Base-by-base conservation (phyloP, 2,113 vertebrate genomes). In the Fulmarus glacialis region DNA sequence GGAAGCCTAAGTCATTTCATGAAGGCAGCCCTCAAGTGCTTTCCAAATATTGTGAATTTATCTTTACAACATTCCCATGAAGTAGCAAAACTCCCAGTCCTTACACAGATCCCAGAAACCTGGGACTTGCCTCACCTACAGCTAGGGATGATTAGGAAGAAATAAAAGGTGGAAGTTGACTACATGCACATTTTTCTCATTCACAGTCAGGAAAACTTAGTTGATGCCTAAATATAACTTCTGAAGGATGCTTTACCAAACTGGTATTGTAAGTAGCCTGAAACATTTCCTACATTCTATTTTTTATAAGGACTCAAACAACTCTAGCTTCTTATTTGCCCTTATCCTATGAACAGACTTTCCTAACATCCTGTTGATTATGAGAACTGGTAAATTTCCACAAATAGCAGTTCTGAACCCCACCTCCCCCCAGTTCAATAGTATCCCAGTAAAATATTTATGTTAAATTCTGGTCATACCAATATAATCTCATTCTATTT, bases 371-470 rank as follows among this genome's bases (percentile, higher is more conserved):
- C 6, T 34, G 15, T 20, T 63, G 29, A 59, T 60, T 26, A 52
- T 56, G 5, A 60, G 7, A 82, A 66, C 9, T 38, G 8, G 5
- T 30, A 78, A n/a, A 81, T 84, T 81, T 45, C 19, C 45, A 45
- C 9, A 45, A 45, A 45, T 20, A 45, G 45, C 45, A 45, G 45
- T 45, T 45, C 18, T 45, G 45, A 45, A 45, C 53, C 14, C 9
- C 2, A 2, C 12, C 11, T 3, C 2, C 6, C 15, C 10, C 14
- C 11, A 47, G 3, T 59, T 72, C 29, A 72, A 2, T 8, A 64
- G 4, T n/a, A 91, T n/a, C 13, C 23, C 12, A 23, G 18, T 50
- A 67, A 70, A 70, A 87, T 45, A 34, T 38, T 78, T 56, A 62
- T 81, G 38, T 36, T 83, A 66, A 80, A 81, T 74, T 84, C 27